phyloP scores from a whole-genome alignment of 2,797 vertebrate species.

The Otus scops region DNA sequence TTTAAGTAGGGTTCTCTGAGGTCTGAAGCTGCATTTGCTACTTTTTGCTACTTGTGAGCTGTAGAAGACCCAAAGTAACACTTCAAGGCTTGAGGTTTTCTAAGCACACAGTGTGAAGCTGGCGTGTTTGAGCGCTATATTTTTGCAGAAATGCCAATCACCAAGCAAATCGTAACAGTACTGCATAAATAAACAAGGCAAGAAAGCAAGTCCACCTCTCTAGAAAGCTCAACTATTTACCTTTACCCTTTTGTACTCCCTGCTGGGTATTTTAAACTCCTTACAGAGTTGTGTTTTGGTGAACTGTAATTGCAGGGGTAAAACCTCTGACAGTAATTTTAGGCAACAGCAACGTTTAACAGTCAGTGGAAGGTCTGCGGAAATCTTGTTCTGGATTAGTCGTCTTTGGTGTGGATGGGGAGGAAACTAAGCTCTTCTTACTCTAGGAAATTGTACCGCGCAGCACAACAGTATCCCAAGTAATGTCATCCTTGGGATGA shows the following conservation, averaged over 20 bases:
- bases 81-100: neutral
- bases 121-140: neutral
- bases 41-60: neutral
- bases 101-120: neutral
- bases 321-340: neutral
- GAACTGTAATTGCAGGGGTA: neutral
- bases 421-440: neutral
- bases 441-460: accelerated
- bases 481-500: neutral
- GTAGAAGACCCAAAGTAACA: neutral
- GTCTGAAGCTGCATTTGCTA: neutral
- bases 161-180: neutral
- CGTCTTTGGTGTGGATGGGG: neutral
- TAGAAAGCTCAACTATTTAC: neutral
- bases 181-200: neutral
- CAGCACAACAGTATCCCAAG: neutral
- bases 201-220: neutral
- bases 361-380: neutral
- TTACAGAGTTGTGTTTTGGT: neutral
- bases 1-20: neutral
- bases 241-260: neutral
- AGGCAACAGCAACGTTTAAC: neutral
- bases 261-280: neutral
- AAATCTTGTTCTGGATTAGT: neutral
- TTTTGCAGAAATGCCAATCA: neutral